Conservation (phyloP, 2,888 invertebrate genomes). For the Coenonympha glycerion region DNA sequence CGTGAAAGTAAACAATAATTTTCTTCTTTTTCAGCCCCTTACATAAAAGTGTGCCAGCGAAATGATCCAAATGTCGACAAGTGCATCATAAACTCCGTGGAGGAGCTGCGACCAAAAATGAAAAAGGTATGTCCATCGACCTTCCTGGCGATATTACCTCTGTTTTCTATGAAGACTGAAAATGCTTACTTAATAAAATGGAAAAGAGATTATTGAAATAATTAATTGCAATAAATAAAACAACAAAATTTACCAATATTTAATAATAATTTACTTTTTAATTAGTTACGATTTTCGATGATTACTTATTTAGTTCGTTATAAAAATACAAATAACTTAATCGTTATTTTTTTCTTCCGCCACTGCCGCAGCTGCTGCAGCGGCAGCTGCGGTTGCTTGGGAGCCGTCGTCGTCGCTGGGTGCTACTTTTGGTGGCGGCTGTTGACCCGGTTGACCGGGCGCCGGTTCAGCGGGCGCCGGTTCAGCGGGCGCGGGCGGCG, state of each 20-base stretch:
- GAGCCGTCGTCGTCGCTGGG: not conserved
- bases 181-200: too few relatives aligned
- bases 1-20: not conserved
- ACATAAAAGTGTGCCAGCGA: constrained; percentile 79
- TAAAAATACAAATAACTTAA: not conserved
- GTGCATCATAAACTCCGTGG: constrained; percentile 79
- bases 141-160: too few relatives aligned
- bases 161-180: too few relatives aligned
- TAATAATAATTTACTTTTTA: too few relatives aligned
- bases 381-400: not conserved
- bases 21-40: constrained; percentile 72
- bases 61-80: constrained; percentile 78
- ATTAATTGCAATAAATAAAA: too few relatives aligned
- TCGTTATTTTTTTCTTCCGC: not conserved
- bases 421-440: not conserved
- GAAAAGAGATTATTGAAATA: too few relatives aligned
- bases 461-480: too few relatives aligned
- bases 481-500: too few relatives aligned
- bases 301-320: not conserved
- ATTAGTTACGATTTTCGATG: not conserved
- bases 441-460: not conserved
- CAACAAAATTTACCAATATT: too few relatives aligned
- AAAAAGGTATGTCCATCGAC: constrained; percentile 65
- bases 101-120: constrained; percentile 75
- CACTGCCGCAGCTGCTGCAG: not conserved